These are phyloP conservation scores for Chrysolina haemoptera DNA, from an alignment of 2,888 invertebrate genomes.

Conservation along the genomic window DNA sequence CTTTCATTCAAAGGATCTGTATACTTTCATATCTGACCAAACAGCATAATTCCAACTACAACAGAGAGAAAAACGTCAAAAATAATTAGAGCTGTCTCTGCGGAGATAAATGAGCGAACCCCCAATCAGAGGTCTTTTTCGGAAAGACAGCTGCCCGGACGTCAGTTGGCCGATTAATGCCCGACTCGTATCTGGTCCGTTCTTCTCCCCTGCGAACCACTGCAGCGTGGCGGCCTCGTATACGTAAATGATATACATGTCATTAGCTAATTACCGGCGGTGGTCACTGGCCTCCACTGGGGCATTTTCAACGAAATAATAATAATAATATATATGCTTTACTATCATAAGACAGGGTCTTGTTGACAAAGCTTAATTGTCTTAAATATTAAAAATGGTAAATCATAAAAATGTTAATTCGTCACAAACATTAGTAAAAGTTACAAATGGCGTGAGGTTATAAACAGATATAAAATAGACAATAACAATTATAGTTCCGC, in stretches of 20 bases:
- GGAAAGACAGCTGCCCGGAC: constrained; percentile 54
- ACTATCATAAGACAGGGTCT: too few species aligned
- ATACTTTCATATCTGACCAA: not conserved
- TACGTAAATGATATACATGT: constrained; percentile 55
- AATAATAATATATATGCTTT: too few species aligned
- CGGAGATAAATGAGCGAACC: constrained; percentile 59
- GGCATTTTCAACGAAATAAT: not conserved
- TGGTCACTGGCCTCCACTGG: constrained; percentile 39
- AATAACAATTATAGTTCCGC: too few species aligned
- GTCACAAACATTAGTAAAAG: too few species aligned
- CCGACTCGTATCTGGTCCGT: constrained; percentile 36
- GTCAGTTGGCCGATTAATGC: constrained; percentile 55
- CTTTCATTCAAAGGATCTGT: too few species aligned
- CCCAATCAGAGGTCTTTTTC: constrained; percentile 49
- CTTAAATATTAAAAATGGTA: too few species aligned
- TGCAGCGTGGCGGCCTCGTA: constrained; percentile 50
- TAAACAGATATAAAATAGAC: too few species aligned
- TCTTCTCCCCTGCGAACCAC: constrained; percentile 46
- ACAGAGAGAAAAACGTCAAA: constrained; percentile 49
- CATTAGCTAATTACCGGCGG: constrained; percentile 57
- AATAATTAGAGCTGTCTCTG: constrained; percentile 60
- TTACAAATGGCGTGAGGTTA: too few species aligned
- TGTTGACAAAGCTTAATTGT: too few species aligned
- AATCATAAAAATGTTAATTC: too few species aligned
- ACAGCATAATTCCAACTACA: not conserved